Evolutionary conservation across 2,888 invertebrate species (phyloP).

Genomic region (Noctua pronuba): DNA sequence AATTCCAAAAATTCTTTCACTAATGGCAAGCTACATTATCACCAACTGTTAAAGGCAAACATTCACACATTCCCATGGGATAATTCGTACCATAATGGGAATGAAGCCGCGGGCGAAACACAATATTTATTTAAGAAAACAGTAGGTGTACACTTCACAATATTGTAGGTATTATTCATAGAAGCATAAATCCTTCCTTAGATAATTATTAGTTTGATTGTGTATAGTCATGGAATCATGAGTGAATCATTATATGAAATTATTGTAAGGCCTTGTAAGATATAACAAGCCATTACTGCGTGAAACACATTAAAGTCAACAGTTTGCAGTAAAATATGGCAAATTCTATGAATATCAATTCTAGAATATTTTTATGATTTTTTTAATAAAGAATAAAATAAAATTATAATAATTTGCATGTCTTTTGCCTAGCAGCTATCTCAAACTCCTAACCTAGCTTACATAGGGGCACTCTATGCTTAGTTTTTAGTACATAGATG

Average conservation of each 20-base stretch:
- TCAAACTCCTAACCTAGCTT: neutral
- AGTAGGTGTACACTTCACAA: neutral
- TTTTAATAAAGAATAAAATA: neutral
- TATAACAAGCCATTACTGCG: neutral
- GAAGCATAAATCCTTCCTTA: constrained; percentile 7
- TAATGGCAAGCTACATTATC: neutral
- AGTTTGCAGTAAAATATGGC: constrained; percentile 3
- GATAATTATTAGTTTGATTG: constrained; percentile 40
- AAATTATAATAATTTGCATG: neutral
- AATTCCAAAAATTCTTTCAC: neutral
- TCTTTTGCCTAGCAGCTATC: neutral
- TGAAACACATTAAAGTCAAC: neutral
- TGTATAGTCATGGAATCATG: neutral
- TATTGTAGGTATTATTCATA: constrained; percentile 5
- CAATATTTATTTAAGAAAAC: neutral
- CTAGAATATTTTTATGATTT: neutral
- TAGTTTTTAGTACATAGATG: neutral
- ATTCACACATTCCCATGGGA: neutral
- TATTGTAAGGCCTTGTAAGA: constrained; percentile 35
- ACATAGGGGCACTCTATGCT: neutral
- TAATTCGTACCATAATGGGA: neutral
- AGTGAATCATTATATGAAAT: constrained; percentile 45
- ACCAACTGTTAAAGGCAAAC: neutral
- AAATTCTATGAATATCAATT: neutral
- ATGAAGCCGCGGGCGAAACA: neutral